Evolutionary conservation across 2,113 vertebrate species (phyloP), one percentile per base, ranked within the genome.

Genomic region (Abramis brama): DNA sequence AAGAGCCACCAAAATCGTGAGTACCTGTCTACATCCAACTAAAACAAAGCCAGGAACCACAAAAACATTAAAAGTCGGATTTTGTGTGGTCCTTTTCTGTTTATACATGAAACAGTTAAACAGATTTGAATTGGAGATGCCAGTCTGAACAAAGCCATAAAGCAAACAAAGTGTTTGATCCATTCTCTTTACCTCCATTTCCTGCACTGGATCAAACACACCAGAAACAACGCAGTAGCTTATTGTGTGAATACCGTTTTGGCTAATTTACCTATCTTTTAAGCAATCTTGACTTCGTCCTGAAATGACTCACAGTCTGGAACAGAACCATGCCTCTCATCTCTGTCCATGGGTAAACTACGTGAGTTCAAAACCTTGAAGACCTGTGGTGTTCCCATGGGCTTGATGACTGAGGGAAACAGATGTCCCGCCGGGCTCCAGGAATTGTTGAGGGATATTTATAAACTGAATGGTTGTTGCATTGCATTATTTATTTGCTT

Each of bases 1-100:
- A 97, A 96, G 92, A 96, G 96, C 86, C 97, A 99, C 64, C 93
- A 96, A 87, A 97, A 97, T 91, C 75, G 98, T 99, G 92, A 96
- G 97, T 90, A 23, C 25, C 85, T 81, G 60, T 47, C 19, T 68
- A 73, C n/a, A 0, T 1, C 25, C 62, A 21, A 19, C 71, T 39
- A 13, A 82, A n/a, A 50, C 39, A 43, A 33, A 47, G 25, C 21
- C 86, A 7, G 5, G 11, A 25, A 55, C 33, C 6, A 60, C 45
- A 23, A 57, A 52, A 15, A 50, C 47, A 50, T 50, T 50, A 15
- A 50, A 57, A 71, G 36, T 39, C 4, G 6, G 62, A 30, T 27
- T 60, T 25, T 1, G 4, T 25, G n/a, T 62, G n/a, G 60, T 64
- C 27, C 36, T 70, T 70, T 70, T 68, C 17, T 68, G 30, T 36